Percentiles rank a stretch among this genome's conserved stretches.
Evolutionary conservation across 1,140 invertebrate genomes (phyloP).

Genomic region (Zeugodacus cucurbitae): DNA sequence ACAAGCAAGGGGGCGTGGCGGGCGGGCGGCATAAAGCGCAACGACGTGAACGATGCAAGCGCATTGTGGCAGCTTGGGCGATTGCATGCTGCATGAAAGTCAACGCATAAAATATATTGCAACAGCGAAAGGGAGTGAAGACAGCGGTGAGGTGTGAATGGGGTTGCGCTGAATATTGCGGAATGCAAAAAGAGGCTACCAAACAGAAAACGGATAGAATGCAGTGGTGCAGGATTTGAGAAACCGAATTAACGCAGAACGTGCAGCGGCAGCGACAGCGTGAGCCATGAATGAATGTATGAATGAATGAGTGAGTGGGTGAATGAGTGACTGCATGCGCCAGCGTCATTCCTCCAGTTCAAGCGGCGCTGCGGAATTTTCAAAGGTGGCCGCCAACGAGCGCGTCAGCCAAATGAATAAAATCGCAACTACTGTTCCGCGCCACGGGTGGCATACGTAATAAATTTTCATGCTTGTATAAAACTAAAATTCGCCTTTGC

Average conservation of each 20-base stretch:
- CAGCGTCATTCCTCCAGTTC: neutral
- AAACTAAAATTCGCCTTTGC: conserved; percentile 14
- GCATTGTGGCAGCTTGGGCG: neutral
- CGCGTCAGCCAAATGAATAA: conserved; percentile 24
- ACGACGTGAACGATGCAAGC: neutral
- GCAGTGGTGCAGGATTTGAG: neutral
- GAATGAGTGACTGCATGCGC: neutral
- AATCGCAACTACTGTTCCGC: conserved; percentile 8
- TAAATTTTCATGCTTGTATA: conserved; percentile 35
- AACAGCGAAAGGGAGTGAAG: neutral
- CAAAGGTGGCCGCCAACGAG: conserved; percentile 9
- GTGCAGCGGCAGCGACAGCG: neutral
- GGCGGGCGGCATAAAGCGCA: neutral
- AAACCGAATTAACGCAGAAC: neutral
- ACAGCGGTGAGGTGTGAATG: neutral
- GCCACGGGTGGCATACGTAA: conserved; percentile 30
- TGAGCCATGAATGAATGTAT: neutral
- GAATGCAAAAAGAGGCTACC: neutral
- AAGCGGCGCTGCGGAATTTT: neutral
- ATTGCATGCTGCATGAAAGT: conserved; percentile 21
- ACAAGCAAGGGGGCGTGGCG: neutral
- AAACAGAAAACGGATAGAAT: neutral
- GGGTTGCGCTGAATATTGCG: neutral
- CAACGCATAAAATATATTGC: conserved; percentile 3
- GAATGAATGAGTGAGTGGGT: neutral